These are phyloP conservation scores for Spheniscus mendiculus DNA, from an alignment of 2,113 vertebrate genomes.

Conservation along the genomic window DNA sequence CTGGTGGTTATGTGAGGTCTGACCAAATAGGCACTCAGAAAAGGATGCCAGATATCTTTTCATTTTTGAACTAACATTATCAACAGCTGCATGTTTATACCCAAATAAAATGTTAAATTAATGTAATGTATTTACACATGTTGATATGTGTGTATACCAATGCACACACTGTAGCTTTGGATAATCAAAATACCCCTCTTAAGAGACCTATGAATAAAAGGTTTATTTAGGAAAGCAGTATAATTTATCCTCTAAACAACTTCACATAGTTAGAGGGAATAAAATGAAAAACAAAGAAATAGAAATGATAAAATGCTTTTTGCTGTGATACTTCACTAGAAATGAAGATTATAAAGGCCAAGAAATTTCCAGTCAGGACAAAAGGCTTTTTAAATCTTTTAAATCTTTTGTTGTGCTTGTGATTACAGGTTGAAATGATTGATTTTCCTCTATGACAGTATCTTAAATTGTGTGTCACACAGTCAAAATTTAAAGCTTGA, in stretches of 20 bases:
- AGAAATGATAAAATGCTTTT: neutral
- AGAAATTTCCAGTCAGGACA: constrained; percentile 54
- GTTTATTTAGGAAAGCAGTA: neutral
- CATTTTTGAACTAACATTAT: neutral
- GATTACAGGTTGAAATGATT: constrained; percentile 66
- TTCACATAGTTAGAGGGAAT: neutral
- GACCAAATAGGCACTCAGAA: neutral
- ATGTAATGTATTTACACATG: neutral
- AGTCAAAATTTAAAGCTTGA: constrained; percentile 73
- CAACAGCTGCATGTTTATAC: neutral
- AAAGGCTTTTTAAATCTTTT: constrained; percentile 48
- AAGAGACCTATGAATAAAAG: neutral
- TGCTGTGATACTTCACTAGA: neutral
- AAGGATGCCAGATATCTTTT: neutral
- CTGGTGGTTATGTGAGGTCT: neutral
- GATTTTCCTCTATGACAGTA: constrained; percentile 73
- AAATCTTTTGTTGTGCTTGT: constrained; percentile 69
- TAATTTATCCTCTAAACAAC: neutral
- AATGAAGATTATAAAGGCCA: constrained; percentile 3
- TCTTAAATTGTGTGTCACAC: constrained; percentile 72
- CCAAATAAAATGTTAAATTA: neutral
- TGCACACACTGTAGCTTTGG: neutral
- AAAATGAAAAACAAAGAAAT: constrained; percentile 10
- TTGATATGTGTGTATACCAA: neutral
- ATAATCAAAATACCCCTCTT: neutral